phyloP scores from a whole-genome alignment of 2,797 vertebrate species.

The Heliangelus exortis region DNA sequence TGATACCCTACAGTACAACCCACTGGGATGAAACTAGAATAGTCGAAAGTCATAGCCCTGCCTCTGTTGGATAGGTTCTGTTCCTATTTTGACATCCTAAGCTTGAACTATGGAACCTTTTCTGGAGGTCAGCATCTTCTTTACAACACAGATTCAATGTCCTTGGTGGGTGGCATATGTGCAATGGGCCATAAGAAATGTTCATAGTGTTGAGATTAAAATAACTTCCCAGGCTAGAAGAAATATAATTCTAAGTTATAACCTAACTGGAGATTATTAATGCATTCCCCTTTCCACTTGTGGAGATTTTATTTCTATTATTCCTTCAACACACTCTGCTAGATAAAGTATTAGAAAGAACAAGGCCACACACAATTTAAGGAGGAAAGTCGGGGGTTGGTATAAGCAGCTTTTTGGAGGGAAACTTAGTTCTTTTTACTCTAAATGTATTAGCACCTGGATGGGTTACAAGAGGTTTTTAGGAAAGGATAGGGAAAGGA shows the following conservation, averaged over 20 bases:
- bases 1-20: not conserved
- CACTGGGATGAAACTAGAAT: not conserved
- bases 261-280: not conserved
- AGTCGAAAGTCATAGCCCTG: not conserved
- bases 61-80: not conserved
- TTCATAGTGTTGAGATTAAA: not conserved
- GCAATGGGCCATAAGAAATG: not conserved
- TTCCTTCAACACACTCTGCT: not conserved
- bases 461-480: not conserved
- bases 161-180: constrained; percentile 17
- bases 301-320: not conserved
- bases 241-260: constrained; percentile 14
- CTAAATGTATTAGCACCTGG: not conserved
- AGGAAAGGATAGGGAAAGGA: not conserved
- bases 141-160: not conserved
- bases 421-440: not conserved
- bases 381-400: not conserved
- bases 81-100: not conserved
- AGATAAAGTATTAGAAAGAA: not conserved
- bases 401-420: not conserved
- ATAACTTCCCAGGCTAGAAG: not conserved
- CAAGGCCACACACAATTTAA: not conserved
- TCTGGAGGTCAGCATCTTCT: constrained; percentile 19
- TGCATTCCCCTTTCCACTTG: not conserved
- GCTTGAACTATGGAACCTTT: not conserved